Evolutionary conservation across 2,113 vertebrate genomes (phyloP), one percentile per base, ranked within the genome.

Genomic region (Chauna torquata): DNA sequence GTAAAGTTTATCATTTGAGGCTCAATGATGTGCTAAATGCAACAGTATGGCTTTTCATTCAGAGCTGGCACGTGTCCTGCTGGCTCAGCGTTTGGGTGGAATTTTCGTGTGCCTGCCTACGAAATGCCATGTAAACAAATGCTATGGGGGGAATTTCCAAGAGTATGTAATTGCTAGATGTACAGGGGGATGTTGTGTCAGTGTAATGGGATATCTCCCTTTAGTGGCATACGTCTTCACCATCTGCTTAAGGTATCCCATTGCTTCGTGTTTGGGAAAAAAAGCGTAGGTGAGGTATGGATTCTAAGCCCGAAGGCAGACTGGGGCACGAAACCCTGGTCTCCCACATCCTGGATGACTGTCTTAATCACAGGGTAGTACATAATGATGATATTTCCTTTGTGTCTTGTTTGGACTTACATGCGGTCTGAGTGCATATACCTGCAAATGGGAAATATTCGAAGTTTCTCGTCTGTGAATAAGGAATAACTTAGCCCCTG

Each of bases 31-130:
- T 94, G 68, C 77, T 94, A 89, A 92, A 91, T 59, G 69, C 89
- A 96, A 96, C 96, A 96, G 86, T 89, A 76, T 84, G 89, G 42
- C 93, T 96, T 95, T 96, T 97, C 77, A 95, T 95, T 91, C 86
- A 68, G 80, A 71, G 28, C 65, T 96, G 93, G 93, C 93, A 38
- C 0, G 1, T 59, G 17, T 92, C 86, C 93, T 91, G 50, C 77
- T 96, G 88, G 91, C 93, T 92, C 62, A 38, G 55, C 34, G 27
- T 65, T 88, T 58, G 45, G 12, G 22, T 78, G 74, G 96, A 94
- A 92, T 91, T 92, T 94, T 91, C 80, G 18, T 92, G 55, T 89
- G 83, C 72, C 50, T 84, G 89, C 61, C 91, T 91, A 74, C 42
- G 91, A 96, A 96, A 94, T 92, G 94, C 91, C 72, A 55, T 89